These are phyloP conservation scores for Pristionchus exspectatus DNA, from an alignment of 2,888 invertebrate species.

Conservation along the genomic window DNA sequence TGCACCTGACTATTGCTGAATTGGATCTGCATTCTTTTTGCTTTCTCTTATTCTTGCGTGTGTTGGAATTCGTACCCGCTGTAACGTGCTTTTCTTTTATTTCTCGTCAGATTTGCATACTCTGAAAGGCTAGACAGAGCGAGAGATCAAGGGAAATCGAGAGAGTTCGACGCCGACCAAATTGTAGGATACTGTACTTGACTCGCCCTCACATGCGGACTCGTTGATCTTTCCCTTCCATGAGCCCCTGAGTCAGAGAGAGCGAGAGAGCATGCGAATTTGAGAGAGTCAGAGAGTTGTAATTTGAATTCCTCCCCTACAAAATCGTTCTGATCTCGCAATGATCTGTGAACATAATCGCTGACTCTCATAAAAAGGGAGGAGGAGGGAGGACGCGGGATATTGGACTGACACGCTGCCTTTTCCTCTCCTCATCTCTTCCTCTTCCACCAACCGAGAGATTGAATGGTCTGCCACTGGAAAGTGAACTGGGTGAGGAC, in stretches of 20 bases:
- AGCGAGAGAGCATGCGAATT: background rate
- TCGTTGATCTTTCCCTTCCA: background rate
- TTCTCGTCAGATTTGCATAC: too few relatives aligned
- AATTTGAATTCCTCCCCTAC: background rate
- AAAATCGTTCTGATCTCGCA: background rate
- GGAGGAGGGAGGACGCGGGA: background rate
- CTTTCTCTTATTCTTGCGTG: too few relatives aligned
- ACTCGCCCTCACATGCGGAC: background rate
- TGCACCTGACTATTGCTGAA: too few relatives aligned
- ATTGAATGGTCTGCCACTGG: background rate
- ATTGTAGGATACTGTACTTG: background rate
- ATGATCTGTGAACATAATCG: conserved; percentile 6
- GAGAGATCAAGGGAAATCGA: background rate
- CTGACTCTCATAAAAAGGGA: conserved; percentile 39
- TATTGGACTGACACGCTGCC: background rate
- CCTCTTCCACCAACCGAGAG: background rate
- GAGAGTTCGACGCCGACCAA: too few relatives aligned
- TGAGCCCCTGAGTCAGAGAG: background rate
- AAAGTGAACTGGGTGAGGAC: background rate
- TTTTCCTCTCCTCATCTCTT: background rate
- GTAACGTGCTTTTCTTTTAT: too few relatives aligned
- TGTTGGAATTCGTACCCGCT: too few relatives aligned
- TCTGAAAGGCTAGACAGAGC: background rate
- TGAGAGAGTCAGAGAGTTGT: background rate
- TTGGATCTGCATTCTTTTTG: too few relatives aligned